Evolutionary conservation across 2,797 vertebrate species (phyloP), one percentile per base, ranked within the genome.

Genomic region (Tokudaia muenninki): DNA sequence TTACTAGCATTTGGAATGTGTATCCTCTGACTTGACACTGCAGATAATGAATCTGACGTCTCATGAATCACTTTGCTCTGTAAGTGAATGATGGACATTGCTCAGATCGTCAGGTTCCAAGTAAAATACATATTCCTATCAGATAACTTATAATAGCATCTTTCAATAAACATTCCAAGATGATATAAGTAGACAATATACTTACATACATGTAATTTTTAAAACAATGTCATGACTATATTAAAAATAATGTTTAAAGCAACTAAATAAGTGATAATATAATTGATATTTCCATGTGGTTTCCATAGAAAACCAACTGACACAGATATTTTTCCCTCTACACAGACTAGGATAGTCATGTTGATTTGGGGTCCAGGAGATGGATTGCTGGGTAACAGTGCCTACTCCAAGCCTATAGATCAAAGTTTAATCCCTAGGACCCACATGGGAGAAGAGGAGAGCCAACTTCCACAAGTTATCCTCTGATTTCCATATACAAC

Each of bases 131-230:
- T 41, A 79, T 93, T 93, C 12, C 24, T 34, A n/a, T 50, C 6
- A 91, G 61, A 59, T 61, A 75, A 84, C 57, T 95, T 87, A 93
- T 2, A 61, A 47, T 21, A 91, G 50, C 12, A 75, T 52, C 41
- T 52, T 17, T 91, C 11, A 74, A 52, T 81, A 94, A 87, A 74
- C 59, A 87, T 74, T 96, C 61, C 86, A 26, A 52, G 90, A 44
- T 63, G 9, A 77, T 82, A 92, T 74, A 50, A 80, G 87, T 83
- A 82, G 47, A 0, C n/a, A 65, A 37, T 52, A 93, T 52, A 87
- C 3, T 77, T 59, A 79, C 3, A 16, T 26, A 44, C 6, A 37
- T 44, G 90, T 47, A 55, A 78, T 47, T 24, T 75, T 80, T 17
- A 90, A 87, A 22, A 22, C 47, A 94, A 52, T 67, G 24, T 44